phyloP scores from a whole-genome alignment of 1,140 invertebrate species.

The Calephelis virginiensis region DNA sequence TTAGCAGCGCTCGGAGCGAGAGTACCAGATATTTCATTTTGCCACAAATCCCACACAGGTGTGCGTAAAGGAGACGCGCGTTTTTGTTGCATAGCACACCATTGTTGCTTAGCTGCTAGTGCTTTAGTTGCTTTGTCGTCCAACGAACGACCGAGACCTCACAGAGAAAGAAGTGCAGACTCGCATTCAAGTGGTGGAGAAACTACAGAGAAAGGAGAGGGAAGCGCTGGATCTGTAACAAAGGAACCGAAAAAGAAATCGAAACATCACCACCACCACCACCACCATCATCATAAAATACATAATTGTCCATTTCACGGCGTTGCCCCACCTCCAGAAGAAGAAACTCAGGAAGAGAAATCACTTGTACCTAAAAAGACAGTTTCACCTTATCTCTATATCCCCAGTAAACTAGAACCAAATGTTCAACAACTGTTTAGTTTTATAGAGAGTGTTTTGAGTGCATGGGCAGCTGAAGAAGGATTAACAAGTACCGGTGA shows the following conservation, averaged over 20 bases:
- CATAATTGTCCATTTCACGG: conserved; percentile 72
- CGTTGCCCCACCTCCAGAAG: conserved; percentile 58
- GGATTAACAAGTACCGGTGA: conserved; percentile 83
- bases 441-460: conserved; percentile 85
- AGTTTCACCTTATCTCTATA: conserved; percentile 73
- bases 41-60: conserved; percentile 70
- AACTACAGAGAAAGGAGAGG: conserved; percentile 60
- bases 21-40: conserved; percentile 73
- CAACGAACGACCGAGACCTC: conserved; percentile 53
- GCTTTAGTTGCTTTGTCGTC: conserved; percentile 58
- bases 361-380: conserved; percentile 64
- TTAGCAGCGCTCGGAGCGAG: conserved; percentile 70
- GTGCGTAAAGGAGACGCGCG: conserved; percentile 63
- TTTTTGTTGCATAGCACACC: conserved; percentile 73
- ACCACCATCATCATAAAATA: conserved; percentile 66
- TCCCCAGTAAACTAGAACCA: conserved; percentile 80
- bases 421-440: conserved; percentile 88
- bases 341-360: conserved; percentile 56
- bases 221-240: conserved; percentile 41
- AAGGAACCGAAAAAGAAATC: conserved; percentile 51
- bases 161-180: conserved; percentile 61
- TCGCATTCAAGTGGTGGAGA: conserved; percentile 72
- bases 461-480: conserved; percentile 84
- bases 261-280: conserved; percentile 67
- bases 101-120: conserved; percentile 71